A percentile compares a stretch with the other conserved stretches of the same genome.
Conservation (phyloP, 2,797 vertebrate species). For the Crypturellus tataupa region DNA sequence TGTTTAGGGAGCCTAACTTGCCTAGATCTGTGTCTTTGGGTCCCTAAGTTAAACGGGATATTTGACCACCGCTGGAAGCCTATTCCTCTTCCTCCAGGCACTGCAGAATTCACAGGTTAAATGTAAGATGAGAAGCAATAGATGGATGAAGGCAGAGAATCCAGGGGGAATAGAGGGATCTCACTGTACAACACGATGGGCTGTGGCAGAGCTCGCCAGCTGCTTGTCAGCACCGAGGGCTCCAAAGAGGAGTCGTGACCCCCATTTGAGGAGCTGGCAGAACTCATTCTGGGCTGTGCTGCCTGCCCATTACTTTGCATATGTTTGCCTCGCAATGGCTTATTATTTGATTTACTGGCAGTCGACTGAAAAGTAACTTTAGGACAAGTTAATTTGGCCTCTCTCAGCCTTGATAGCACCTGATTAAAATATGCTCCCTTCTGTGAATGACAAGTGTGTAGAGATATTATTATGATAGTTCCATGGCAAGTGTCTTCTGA, state of each 20-base stretch:
- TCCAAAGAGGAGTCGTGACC: not conserved
- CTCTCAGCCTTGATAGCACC: slow-evolving; percentile 4
- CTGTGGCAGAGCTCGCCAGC: not conserved
- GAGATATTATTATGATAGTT: slow-evolving; percentile 9
- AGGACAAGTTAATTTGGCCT: slow-evolving; percentile 27
- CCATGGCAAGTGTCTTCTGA: slow-evolving; percentile 19
- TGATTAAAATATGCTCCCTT: slow-evolving; percentile 18
- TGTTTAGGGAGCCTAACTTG: not conserved
- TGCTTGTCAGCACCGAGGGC: not conserved
- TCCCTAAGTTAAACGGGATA: not conserved
- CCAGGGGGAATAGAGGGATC: not conserved
- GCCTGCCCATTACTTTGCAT: not conserved
- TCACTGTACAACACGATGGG: fast-evolving
- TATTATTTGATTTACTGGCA: not conserved
- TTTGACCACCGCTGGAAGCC: not conserved
- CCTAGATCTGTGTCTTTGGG: not conserved
- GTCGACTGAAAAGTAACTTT: not conserved
- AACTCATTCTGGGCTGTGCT: not conserved
- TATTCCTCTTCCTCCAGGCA: not conserved
- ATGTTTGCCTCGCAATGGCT: not conserved
- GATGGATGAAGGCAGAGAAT: not conserved
- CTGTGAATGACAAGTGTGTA: not conserved
- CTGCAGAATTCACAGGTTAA: not conserved
- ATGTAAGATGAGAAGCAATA: not conserved
- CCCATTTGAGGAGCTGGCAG: not conserved